Base-by-base conservation (phyloP, 1,140 invertebrate genomes). In the Dermatophagoides farinae region DNA sequence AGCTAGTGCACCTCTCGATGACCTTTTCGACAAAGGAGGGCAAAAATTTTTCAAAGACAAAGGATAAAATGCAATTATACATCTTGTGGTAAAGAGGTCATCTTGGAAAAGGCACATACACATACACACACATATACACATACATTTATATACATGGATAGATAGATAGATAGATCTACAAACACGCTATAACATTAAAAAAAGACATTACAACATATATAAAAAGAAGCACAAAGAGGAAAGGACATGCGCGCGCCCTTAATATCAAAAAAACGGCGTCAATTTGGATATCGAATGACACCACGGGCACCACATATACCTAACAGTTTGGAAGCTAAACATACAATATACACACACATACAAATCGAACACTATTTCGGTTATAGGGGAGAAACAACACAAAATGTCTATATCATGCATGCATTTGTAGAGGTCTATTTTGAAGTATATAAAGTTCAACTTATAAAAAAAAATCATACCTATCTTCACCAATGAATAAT, bases 401-500 rank as follows among this genome's bases (percentile, higher is more conserved):
- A n/a, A n/a, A n/a, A n/a, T n/a, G n/a, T n/a, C n/a, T n/a, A n/a
- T n/a, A n/a, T n/a, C n/a, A n/a, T n/a, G n/a, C n/a, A n/a, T n/a
- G n/a, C n/a, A n/a, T n/a, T n/a, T n/a, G n/a, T n/a, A n/a, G n/a
- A n/a, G n/a, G n/a, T n/a, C n/a, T n/a, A n/a, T n/a, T n/a, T n/a
- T n/a, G n/a, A n/a, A n/a, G n/a, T n/a, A n/a, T n/a, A n/a, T n/a
- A n/a, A n/a, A n/a, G n/a, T n/a, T n/a, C n/a, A n/a, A n/a, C n/a
- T n/a, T n/a, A n/a, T n/a, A n/a, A n/a, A n/a, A n/a, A 31, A 31
- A 31, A 31, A 31, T 8, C 31, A 16, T 55, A 55, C 39, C n/a
- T 55, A 23, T 38, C 31, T 55, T 55, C 52, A 10, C 14, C 12
- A 39, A 61, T 57, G 49, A 40, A 53, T 12, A 61, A 22, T 25